These are phyloP conservation scores for Drosophila borealis DNA, from an alignment of 2,888 invertebrate genomes.

Conservation along the genomic window DNA sequence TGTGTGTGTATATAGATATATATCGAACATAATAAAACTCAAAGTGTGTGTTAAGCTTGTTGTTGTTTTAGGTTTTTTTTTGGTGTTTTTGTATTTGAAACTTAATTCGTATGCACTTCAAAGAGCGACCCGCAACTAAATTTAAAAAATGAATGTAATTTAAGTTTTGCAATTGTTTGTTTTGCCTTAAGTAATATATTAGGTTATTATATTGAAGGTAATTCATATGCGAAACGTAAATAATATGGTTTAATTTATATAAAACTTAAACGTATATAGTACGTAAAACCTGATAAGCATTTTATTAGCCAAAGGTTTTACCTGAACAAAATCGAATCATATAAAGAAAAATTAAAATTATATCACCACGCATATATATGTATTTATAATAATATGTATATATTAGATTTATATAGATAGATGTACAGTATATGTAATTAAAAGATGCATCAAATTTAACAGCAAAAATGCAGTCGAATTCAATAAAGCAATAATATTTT, in stretches of 20 bases:
- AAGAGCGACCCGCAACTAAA: constrained; percentile 54
- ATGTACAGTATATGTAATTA: constrained; percentile 31
- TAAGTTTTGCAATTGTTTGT: constrained; percentile 33
- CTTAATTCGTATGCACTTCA: constrained; percentile 59
- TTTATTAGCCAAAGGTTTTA: constrained; percentile 25
- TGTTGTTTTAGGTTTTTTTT: constrained; percentile 51
- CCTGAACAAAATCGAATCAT: constrained; percentile 54
- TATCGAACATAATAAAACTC: constrained; percentile 70
- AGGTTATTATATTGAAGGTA: constrained; percentile 74
- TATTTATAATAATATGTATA: constrained; percentile 19
- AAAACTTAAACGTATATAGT: constrained; percentile 44
- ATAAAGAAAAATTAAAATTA: constrained; percentile 78
- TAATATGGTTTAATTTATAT: constrained; percentile 40
- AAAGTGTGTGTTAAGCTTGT: constrained; percentile 62
- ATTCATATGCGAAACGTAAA: constrained; percentile 59
- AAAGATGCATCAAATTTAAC: constrained; percentile 36
- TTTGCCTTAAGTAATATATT: constrained; percentile 63
- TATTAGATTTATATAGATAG: constrained; percentile 21
- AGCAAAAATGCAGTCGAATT: constrained; percentile 31
- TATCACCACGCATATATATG: constrained; percentile 75
- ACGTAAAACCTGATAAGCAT: constrained; percentile 28
- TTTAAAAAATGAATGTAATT: constrained; percentile 58
- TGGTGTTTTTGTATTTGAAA: constrained; percentile 62
- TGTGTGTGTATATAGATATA: constrained; percentile 1
- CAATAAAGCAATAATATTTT: constrained; percentile 36